Evolutionary conservation across 2,113 vertebrate genomes (phyloP), one percentile per base, ranked within the genome.

Genomic region (Dromiciops gliroides): DNA sequence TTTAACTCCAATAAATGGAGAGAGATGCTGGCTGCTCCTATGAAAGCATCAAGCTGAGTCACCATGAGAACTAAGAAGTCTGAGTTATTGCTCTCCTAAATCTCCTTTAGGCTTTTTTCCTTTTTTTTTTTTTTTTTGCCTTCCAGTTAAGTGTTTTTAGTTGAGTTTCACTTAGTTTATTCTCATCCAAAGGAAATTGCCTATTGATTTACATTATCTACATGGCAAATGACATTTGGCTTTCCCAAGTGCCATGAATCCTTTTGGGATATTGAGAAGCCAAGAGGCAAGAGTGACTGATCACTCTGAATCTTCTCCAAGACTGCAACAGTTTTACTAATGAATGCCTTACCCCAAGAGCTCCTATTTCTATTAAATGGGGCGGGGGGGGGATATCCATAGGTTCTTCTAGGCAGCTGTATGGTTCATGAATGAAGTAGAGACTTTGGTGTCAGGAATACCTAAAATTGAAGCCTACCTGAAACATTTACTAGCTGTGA

Each of bases 1-100:
- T 98, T 98, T 98, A 97, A 97, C 92, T 96, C 92, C 89, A 94
- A 88, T 96, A 97, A 98, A 97, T 95, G 97, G 92, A 97, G 94
- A 97, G 22, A 93, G 97, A 92, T 92, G 83, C 52, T 94, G 95
- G 93, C 95, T 96, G 90, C 48, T 90, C 83, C 94, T 94, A 52
- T 96, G 96, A 97, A 93, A 96, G 93, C 91, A 92, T 51, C 53
- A 60, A 91, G 94, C 60, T 92, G 89, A 96, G 94, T 97, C 95
- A 94, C 49, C 52, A 0, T 23, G 91, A 95, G 60, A 51, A 92
- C 5, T 1, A 89, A 95, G 94, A 97, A 96, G 75, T 95, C 52
- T 94, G 95, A 92, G 50, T 98, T 97, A 97, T 97, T 98, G 97
- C 98, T 97, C 96, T 90, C 94, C 95, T 97, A 98, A 97, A 94